Conservation (phyloP, 1,140 invertebrate genomes). For the Anastrepha ludens region DNA sequence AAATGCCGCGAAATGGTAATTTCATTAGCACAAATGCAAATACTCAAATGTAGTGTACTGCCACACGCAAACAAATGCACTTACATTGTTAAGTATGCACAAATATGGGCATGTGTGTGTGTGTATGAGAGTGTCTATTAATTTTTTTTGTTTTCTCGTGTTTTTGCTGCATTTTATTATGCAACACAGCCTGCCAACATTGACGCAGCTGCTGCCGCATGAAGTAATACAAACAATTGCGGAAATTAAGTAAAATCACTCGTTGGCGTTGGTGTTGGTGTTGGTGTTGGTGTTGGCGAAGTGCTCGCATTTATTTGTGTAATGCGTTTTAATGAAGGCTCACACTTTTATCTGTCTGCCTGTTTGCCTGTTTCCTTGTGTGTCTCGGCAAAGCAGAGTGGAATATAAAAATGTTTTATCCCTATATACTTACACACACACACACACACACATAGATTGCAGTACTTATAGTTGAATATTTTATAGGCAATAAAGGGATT, state of each 20-base stretch:
- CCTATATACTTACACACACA: not conserved
- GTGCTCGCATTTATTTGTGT: not conserved
- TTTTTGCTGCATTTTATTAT: no score
- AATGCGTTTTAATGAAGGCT: constrained; percentile 18
- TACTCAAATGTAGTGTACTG: not conserved
- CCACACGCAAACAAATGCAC: not conserved
- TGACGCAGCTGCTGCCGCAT: not conserved
- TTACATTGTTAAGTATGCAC: constrained; percentile 2
- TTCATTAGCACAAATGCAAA: constrained; percentile 48
- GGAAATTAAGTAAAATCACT: constrained; percentile 35
- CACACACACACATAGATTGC: not conserved
- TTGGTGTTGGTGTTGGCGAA: not conserved
- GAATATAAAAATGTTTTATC: not conserved
- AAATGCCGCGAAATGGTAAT: constrained; percentile 49
- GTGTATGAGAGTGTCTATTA: not conserved
- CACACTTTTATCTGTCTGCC: not conserved
- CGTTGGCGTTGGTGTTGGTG: not conserved
- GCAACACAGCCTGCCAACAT: not conserved
- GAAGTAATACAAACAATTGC: constrained; percentile 38
- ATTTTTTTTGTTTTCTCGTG: not conserved
- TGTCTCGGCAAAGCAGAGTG: not conserved
- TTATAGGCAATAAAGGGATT: constrained; percentile 36
- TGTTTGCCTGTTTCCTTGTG: not conserved
- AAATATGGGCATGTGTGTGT: not conserved
- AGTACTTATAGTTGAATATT: constrained; percentile 15